phyloP scores from a whole-genome alignment of 1,140 invertebrate species.

The Ceratoteleas bidentatus region DNA sequence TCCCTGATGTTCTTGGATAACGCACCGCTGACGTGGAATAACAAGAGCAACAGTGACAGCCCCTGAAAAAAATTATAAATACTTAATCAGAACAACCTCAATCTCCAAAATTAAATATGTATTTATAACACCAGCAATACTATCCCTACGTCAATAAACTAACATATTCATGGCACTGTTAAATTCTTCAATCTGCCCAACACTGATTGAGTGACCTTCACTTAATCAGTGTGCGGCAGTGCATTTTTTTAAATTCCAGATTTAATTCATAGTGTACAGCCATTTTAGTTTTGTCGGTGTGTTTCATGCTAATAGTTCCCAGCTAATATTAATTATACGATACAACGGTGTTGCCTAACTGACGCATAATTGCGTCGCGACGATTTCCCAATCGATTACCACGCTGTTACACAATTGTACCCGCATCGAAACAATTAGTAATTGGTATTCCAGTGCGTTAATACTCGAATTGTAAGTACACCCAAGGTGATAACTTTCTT shows the following conservation, averaged over 20 bases:
- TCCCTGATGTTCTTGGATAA: constrained; percentile 65
- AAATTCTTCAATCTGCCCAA: too few relatives aligned
- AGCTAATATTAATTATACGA: too few relatives aligned
- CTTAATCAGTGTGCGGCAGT: too few relatives aligned
- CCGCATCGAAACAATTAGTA: constrained; percentile 35
- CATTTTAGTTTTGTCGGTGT: constrained; percentile 2
- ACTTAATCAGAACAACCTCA: too few relatives aligned
- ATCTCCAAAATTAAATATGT: too few relatives aligned
- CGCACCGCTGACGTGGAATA: constrained; percentile 60
- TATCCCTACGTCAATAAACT: too few relatives aligned
- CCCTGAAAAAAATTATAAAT: constrained; percentile 66
- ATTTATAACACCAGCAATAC: too few relatives aligned
- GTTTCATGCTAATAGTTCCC: too few relatives aligned
- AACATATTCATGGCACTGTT: too few relatives aligned
- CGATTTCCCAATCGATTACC: constrained; percentile 33
- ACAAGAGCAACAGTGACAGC: constrained; percentile 70
- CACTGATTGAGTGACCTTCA: too few relatives aligned
- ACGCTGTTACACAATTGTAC: constrained; percentile 39
- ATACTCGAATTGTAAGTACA: constrained; percentile 36
- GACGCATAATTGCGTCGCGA: constrained; percentile 10
- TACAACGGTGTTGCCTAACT: constrained; percentile 24
- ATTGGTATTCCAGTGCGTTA: constrained; percentile 17
- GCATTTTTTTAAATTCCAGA: too few relatives aligned
- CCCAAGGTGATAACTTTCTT: constrained; percentile 51
- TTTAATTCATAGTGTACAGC: too few relatives aligned